phyloP scores from a whole-genome alignment of 1,140 invertebrate genomes.

The Ctenoplectra terminalis region DNA sequence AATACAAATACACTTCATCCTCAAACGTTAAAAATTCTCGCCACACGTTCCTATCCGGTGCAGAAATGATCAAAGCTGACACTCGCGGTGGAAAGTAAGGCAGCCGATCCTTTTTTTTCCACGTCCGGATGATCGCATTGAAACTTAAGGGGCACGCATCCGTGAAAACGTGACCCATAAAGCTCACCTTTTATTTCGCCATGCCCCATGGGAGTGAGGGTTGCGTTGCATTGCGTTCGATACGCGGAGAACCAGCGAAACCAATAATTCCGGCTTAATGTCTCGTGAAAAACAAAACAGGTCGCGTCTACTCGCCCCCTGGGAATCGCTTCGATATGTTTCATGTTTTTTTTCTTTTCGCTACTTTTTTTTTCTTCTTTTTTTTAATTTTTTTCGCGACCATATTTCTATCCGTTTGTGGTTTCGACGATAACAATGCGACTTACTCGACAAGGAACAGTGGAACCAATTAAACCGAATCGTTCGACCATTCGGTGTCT shows the following conservation, averaged over 20 bases:
- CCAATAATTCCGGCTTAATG: constrained; percentile 46
- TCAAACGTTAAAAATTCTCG: not conserved
- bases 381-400: not conserved
- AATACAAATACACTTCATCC: no score
- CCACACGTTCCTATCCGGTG: not conserved
- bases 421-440: not conserved
- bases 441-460: constrained; percentile 10
- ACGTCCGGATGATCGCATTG: constrained; percentile 22
- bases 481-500: not conserved
- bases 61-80: not conserved
- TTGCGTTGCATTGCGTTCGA: constrained; percentile 20
- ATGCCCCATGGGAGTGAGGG: not conserved
- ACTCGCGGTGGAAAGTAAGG: constrained; percentile 16
- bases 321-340: constrained; percentile 20
- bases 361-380: not conserved
- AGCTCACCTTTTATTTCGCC: constrained; percentile 25
- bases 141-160: constrained; percentile 17
- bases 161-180: constrained; percentile 43
- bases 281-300: constrained; percentile 43
- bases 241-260: constrained; percentile 29
- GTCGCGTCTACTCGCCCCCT: constrained; percentile 1
- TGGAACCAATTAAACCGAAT: constrained; percentile 32
- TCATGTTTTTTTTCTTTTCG: not conserved
- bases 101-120: not conserved
- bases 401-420: not conserved